phyloP scores from a whole-genome alignment of 64 coral and sea anemone species.

The Stylophora pistillata region DNA sequence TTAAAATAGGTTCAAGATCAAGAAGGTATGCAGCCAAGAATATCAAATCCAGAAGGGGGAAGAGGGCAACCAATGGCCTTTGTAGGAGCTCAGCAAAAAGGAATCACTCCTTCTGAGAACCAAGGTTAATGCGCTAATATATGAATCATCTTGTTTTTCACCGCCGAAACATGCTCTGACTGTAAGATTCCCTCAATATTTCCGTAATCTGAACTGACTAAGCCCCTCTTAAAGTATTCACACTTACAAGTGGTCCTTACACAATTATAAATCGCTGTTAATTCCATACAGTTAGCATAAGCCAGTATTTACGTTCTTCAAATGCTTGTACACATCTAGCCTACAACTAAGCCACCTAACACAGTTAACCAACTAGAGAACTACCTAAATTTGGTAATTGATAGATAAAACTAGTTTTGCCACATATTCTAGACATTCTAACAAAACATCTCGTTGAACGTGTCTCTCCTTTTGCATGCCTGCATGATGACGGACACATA shows the following conservation, averaged over 20 bases:
- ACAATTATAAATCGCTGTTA: too few species aligned
- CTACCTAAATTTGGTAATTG: neutral
- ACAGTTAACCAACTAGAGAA: neutral
- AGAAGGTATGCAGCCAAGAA: constrained; percentile 30
- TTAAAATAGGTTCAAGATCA: neutral
- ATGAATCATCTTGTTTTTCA: neutral
- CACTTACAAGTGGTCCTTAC: too few species aligned
- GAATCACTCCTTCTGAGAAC: constrained; percentile 17
- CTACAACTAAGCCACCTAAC: too few species aligned
- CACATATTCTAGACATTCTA: neutral
- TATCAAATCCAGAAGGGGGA: constrained; percentile 13
- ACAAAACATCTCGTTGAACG: neutral
- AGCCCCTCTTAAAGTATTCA: too few species aligned
- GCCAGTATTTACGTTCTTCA: too few species aligned
- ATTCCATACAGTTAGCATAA: too few species aligned
- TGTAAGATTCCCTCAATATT: too few species aligned
- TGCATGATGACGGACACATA: constrained; percentile 35
- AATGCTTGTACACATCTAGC: too few species aligned
- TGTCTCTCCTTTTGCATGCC: constrained; percentile 43
- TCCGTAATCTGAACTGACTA: too few species aligned
- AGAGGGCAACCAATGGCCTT: neutral
- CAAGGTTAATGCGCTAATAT: neutral
- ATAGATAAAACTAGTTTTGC: neutral
- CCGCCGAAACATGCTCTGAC: neutral
- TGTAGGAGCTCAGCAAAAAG: constrained; percentile 24